phyloP scores from a whole-genome alignment of 64 coral and sea anemone genomes.

The Pachyseris speciosa region DNA sequence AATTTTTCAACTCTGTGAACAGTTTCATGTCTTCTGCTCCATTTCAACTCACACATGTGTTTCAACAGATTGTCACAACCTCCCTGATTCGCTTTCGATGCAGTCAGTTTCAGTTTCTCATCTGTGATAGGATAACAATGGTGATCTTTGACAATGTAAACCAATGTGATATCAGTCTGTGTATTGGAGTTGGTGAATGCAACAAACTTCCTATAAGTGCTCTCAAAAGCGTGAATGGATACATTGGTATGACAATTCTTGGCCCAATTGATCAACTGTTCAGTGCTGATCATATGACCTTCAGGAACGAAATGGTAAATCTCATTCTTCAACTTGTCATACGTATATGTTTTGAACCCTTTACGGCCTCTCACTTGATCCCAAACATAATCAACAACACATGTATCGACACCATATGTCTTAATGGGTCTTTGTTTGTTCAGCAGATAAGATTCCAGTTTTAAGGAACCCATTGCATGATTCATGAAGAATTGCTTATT shows the following conservation, averaged over 20 bases:
- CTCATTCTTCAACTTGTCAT: constrained; percentile 30
- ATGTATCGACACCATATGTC: constrained; percentile 9
- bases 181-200: no score
- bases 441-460: constrained; percentile 31
- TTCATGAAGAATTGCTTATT: neutral
- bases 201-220: no score
- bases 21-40: neutral
- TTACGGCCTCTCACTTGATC: neutral
- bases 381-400: constrained; percentile 54
- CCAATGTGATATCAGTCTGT: no score
- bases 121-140: constrained; percentile 6
- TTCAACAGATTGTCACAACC: constrained; percentile 10
- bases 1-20: neutral
- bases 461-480: constrained; percentile 23
- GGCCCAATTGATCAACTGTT: neutral
- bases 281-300: constrained; percentile 34
- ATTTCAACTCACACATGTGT: constrained; percentile 31
- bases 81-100: constrained; percentile 7
- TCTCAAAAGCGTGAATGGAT: no score
- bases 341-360: constrained; percentile 50
- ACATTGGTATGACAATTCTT: no score
- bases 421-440: constrained; percentile 45
- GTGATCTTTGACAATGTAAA: neutral
- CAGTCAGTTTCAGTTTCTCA: constrained; percentile 22
- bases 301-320: constrained; percentile 3